Conservation (phyloP, 2,888 invertebrate genomes). For the Phengaris alcon region DNA sequence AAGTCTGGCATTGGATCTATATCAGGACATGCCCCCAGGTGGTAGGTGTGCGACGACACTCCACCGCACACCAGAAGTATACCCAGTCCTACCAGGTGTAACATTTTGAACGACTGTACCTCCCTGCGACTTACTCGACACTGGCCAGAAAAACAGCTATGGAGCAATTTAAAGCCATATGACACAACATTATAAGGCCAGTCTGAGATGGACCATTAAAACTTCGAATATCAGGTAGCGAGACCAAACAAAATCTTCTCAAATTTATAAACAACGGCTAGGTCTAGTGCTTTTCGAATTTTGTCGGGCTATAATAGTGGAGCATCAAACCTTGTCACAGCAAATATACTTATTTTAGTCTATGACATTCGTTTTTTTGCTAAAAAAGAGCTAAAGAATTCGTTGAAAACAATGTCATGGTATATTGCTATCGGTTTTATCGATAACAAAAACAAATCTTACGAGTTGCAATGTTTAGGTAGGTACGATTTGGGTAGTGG, state of each 20-base stretch:
- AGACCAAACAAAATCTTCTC: neutral
- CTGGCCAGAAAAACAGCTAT: conserved; percentile 35
- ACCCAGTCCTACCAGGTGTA: conserved; percentile 1
- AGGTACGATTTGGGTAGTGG: neutral
- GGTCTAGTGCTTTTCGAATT: neutral
- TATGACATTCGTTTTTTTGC: neutral
- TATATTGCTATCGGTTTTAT: too few relatives aligned
- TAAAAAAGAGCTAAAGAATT: neutral
- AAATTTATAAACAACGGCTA: neutral
- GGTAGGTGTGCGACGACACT: conserved; percentile 82
- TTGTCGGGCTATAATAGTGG: neutral
- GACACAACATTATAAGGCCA: neutral
- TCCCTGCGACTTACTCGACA: conserved; percentile 29
- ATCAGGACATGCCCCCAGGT: conserved; percentile 85
- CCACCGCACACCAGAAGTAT: conserved; percentile 52
- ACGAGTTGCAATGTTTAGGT: neutral
- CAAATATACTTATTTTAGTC: neutral
- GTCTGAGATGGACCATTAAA: neutral
- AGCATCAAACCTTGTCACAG: conserved; percentile 4
- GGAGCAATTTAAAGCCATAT: conserved; percentile 34
- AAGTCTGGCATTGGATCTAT: conserved; percentile 87
- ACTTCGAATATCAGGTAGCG: neutral
- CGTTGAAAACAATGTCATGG: neutral
- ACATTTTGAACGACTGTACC: conserved; percentile 24
- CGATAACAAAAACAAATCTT: neutral